Evolutionary conservation across 1,140 invertebrate genomes (phyloP).

Genomic region (Oedothorax gibbosus): DNA sequence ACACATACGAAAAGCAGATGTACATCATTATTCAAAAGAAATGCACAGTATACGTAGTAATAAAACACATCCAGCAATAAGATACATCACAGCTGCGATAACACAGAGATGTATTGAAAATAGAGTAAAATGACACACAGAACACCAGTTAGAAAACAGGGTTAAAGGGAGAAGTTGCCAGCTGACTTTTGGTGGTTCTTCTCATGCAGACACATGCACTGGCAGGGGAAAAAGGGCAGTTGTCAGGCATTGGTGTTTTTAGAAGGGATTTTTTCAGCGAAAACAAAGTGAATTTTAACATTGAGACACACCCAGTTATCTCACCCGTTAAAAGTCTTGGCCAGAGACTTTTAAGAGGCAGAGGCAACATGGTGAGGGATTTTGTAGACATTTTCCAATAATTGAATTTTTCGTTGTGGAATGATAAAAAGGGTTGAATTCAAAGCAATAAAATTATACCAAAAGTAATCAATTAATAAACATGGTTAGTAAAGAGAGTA

Average conservation of each 20-base stretch:
- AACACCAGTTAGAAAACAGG: constrained; percentile 46
- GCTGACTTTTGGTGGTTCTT: constrained; percentile 38
- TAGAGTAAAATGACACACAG: constrained; percentile 51
- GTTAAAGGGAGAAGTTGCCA: constrained; percentile 56
- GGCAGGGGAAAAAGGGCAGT: constrained; percentile 4
- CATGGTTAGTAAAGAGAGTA: too few species aligned
- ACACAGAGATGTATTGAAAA: constrained; percentile 31
- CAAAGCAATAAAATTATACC: too few species aligned
- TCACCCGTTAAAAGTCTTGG: constrained; percentile 56
- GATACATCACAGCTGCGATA: not conserved
- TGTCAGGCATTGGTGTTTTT: too few species aligned
- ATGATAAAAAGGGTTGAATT: too few species aligned
- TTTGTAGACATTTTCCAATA: too few species aligned
- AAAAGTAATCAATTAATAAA: too few species aligned
- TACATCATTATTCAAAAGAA: not conserved
- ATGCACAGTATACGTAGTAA: not conserved
- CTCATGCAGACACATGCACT: constrained; percentile 35
- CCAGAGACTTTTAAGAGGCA: constrained; percentile 53
- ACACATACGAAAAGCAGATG: not conserved
- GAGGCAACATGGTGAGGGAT: not conserved
- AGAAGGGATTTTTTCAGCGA: too few species aligned
- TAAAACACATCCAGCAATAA: not conserved
- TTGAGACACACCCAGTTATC: not conserved
- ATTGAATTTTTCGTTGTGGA: too few species aligned
- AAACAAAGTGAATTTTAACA: too few species aligned